These are phyloP conservation scores for Drosophila tsacasi DNA, from an alignment of 1,140 invertebrate species.

Conservation along the genomic window DNA sequence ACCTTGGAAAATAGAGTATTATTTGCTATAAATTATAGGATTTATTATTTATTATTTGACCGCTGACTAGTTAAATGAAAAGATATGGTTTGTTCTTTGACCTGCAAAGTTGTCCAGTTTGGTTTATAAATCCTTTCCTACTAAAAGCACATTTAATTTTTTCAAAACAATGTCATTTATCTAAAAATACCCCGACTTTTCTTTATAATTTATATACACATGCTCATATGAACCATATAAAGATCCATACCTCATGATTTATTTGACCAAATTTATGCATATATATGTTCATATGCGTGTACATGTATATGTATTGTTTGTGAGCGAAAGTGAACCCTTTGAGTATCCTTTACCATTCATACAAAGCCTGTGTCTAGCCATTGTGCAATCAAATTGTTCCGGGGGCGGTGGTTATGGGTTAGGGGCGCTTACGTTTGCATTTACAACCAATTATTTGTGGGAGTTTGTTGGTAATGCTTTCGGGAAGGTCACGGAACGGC, in stretches of 20 bases:
- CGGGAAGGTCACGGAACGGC: constrained; percentile 47
- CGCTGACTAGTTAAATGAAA: neutral
- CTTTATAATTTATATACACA: neutral
- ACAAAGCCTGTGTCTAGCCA: constrained; percentile 43
- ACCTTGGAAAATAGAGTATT: neutral
- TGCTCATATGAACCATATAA: neutral
- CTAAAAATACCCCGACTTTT: neutral
- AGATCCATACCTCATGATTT: constrained; percentile 23
- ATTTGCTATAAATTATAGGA: neutral
- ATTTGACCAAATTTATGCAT: constrained; percentile 8
- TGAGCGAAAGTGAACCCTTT: constrained; percentile 59
- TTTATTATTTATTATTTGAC: no score
- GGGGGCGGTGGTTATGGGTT: constrained; percentile 42
- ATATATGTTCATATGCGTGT: constrained; percentile 12
- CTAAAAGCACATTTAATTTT: neutral
- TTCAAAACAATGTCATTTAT: constrained; percentile 4
- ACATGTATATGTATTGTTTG: constrained; percentile 23
- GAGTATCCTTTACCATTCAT: constrained; percentile 12
- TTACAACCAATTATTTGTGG: constrained; percentile 63
- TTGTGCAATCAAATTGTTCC: constrained; percentile 66
- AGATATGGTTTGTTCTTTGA: neutral
- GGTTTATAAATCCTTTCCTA: neutral
- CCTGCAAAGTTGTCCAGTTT: neutral
- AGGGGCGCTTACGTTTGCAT: constrained; percentile 62
- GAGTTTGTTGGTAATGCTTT: constrained; percentile 48